These are phyloP conservation scores for Drosophila atripex DNA, from an alignment of 2,888 invertebrate genomes.

Conservation along the genomic window DNA sequence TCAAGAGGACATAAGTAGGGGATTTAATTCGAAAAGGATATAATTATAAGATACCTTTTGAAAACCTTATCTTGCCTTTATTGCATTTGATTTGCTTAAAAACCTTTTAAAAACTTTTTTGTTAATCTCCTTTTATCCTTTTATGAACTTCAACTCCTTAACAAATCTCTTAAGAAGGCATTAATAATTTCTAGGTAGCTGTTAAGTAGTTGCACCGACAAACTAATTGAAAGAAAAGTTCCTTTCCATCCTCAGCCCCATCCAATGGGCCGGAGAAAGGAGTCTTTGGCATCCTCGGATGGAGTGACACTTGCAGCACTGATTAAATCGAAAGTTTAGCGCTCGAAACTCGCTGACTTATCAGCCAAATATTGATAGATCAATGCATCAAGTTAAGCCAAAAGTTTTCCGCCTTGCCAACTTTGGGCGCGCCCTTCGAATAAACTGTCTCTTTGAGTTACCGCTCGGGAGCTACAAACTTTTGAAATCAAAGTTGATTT, in stretches of 20 bases:
- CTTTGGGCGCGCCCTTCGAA: constrained; percentile 25
- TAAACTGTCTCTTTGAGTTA: constrained; percentile 52
- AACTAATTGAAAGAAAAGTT: constrained; percentile 32
- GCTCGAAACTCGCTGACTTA: constrained; percentile 50
- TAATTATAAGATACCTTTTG: too few species aligned
- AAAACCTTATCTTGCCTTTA: too few species aligned
- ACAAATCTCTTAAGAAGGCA: neutral
- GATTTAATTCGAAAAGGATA: neutral
- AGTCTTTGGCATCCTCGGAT: constrained; percentile 11
- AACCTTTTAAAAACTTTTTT: too few species aligned
- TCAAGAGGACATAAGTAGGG: neutral
- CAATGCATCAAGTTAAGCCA: constrained; percentile 68
- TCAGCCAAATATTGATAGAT: constrained; percentile 77
- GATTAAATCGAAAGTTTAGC: constrained; percentile 71
- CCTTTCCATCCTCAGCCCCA: constrained; percentile 3
- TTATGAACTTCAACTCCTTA: neutral
- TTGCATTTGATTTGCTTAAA: too few species aligned
- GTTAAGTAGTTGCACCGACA: constrained; percentile 5
- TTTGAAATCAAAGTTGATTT: constrained; percentile 72
- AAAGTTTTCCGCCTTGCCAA: constrained; percentile 53
- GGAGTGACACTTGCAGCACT: constrained; percentile 60
- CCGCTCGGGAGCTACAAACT: constrained; percentile 60
- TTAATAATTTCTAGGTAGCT: neutral
- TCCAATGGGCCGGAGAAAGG: neutral
- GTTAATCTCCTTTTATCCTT: neutral